phyloP scores from a whole-genome alignment of 2,797 vertebrate genomes.

The Danio aesculapii region DNA sequence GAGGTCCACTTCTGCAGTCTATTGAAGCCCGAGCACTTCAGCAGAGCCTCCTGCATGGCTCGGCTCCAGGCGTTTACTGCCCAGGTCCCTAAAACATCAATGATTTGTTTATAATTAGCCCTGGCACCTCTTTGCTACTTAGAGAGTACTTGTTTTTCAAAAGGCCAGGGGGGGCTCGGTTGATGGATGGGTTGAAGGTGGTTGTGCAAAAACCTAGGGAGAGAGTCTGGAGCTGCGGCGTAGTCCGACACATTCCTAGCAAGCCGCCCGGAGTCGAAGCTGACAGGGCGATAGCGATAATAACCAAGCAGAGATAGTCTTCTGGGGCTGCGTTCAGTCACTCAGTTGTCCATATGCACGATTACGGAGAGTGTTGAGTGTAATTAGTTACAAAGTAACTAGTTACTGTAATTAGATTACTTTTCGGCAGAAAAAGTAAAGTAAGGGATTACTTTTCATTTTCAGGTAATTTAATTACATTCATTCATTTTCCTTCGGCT shows the following conservation, averaged over 20 bases:
- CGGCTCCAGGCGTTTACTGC: slow-evolving; percentile 59
- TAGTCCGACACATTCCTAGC: slow-evolving; percentile 74
- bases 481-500: too few species aligned
- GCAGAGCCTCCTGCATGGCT: slow-evolving; percentile 8
- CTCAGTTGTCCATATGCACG: slow-evolving; percentile 65
- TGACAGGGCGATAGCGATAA: slow-evolving; percentile 80
- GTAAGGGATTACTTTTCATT: too few species aligned
- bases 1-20: slow-evolving; percentile 77
- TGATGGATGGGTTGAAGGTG: slow-evolving; percentile 62
- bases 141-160: slow-evolving; percentile 82
- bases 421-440: too few species aligned
- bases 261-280: slow-evolving; percentile 75
- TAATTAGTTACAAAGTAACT: too few species aligned
- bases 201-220: slow-evolving; percentile 1
- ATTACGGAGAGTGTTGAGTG: too few species aligned
- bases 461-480: too few species aligned
- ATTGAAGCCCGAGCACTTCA: slow-evolving; percentile 77
- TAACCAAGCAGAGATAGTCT: slow-evolving; percentile 74
- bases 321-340: slow-evolving; percentile 75
- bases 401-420: too few species aligned
- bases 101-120: slow-evolving; percentile 87
- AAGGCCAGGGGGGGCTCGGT: slow-evolving; percentile 75
- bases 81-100: slow-evolving; percentile 76
- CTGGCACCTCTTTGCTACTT: slow-evolving; percentile 83
- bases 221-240: slow-evolving; percentile 57